A percentile compares a stretch with the other conserved stretches of the same genome.
Evolutionary conservation across 2,797 vertebrate species (phyloP).

Genomic region (Mus minutoides): DNA sequence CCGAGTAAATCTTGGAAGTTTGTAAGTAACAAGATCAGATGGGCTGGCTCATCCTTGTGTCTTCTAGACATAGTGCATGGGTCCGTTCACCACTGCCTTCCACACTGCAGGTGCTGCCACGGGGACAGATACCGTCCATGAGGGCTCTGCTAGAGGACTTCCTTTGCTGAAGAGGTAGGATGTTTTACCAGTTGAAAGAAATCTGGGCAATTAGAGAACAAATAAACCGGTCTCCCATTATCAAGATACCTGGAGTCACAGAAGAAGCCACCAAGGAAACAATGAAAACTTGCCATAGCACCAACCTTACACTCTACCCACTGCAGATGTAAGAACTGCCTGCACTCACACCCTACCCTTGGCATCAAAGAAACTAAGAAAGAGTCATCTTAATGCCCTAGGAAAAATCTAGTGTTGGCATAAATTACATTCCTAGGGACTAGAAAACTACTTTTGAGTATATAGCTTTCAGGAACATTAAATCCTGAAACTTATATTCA

Average conservation of each 20-base stretch:
- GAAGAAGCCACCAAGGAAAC: conserved; percentile 80
- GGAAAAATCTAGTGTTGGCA: conserved; percentile 66
- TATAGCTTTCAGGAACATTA: conserved; percentile 70
- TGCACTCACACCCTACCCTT: conserved; percentile 72
- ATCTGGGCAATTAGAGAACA: conserved; percentile 85
- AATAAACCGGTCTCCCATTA: conserved; percentile 83
- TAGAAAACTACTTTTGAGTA: conserved; percentile 63
- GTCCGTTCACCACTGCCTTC: conserved; percentile 80
- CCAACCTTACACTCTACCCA: conserved; percentile 71
- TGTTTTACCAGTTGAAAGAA: conserved; percentile 84
- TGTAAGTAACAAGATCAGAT: conserved; percentile 79
- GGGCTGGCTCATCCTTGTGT: conserved; percentile 83
- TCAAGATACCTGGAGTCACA: conserved; percentile 82
- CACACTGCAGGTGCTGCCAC: conserved; percentile 78
- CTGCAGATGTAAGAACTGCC: conserved; percentile 57
- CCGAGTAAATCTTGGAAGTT: conserved; percentile 78
- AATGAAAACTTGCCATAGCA: conserved; percentile 71
- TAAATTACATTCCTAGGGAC: conserved; percentile 69
- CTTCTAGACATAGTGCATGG: conserved; percentile 80
- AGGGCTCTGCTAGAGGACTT: conserved; percentile 76
- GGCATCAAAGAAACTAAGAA: conserved; percentile 78
- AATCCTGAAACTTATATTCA: conserved; percentile 67
- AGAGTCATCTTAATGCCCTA: conserved; percentile 74
- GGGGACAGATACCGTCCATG: conserved; percentile 77
- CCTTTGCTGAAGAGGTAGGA: conserved; percentile 78